Conservation (phyloP, 1,140 invertebrate genomes). For the Carposina sasakii region DNA sequence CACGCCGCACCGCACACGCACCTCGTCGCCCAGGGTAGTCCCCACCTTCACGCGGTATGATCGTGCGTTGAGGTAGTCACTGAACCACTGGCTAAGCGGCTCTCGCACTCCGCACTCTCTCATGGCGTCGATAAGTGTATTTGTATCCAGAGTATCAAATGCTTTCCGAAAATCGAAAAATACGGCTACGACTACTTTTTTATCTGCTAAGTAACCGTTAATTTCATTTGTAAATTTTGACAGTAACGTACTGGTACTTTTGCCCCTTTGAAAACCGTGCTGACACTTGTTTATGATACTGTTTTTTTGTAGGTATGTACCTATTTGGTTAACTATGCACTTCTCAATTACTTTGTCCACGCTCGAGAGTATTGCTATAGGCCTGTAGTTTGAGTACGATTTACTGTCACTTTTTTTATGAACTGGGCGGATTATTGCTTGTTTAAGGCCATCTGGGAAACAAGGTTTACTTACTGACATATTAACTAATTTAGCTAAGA, state of each 20-base stretch:
- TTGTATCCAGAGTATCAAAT: slow-evolving; percentile 1
- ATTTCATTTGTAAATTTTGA: slow-evolving; percentile 8
- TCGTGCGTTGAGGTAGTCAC: slow-evolving; percentile 10
- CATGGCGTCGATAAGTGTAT: neutral
- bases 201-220: neutral
- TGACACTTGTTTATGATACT: neutral
- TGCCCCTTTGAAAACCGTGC: slow-evolving; percentile 6
- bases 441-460: neutral
- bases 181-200: neutral
- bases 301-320: neutral
- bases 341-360: slow-evolving; percentile 8
- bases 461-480: neutral
- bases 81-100: neutral
- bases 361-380: slow-evolving; percentile 6
- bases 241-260: slow-evolving; percentile 3
- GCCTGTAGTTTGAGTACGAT: slow-evolving; percentile 2
- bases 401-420: slow-evolving; percentile 10
- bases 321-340: slow-evolving; percentile 4
- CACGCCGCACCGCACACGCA: neutral
- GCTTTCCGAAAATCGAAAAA: slow-evolving; percentile 2
- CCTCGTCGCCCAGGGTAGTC: neutral
- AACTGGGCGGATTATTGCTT: slow-evolving; percentile 5
- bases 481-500: neutral
- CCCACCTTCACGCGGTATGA: neutral
- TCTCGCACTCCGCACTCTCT: slow-evolving; percentile 1